Percentiles rank a stretch among this genome's conserved stretches.
Evolutionary conservation across 2,888 invertebrate species (phyloP).

Genomic region (Apocheima hispidaria): DNA sequence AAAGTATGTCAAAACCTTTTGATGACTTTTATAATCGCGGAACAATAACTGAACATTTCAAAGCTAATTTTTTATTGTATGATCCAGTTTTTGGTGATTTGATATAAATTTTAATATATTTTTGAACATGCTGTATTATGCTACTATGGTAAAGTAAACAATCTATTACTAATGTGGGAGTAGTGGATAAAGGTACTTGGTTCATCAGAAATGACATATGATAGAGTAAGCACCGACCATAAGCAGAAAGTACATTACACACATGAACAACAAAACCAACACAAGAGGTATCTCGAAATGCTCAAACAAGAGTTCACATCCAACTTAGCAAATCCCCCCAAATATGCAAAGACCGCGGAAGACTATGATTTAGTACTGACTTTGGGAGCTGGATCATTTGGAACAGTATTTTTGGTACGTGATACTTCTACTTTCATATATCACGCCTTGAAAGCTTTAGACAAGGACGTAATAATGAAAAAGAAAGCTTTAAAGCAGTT

Average conservation of each 20-base stretch:
- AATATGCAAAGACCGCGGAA: constrained; percentile 58
- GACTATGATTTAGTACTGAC: constrained; percentile 91
- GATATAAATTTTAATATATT: no score
- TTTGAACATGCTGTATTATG: background rate
- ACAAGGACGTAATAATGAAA: constrained; percentile 93
- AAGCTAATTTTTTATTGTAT: no score
- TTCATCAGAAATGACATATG: constrained; percentile 50
- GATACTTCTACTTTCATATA: constrained; percentile 87
- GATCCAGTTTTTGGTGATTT: background rate
- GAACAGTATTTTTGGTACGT: constrained; percentile 90
- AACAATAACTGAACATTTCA: no score
- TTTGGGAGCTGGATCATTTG: constrained; percentile 94
- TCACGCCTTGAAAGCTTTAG: constrained; percentile 95
- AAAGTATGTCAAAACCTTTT: no score
- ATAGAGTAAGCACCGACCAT: constrained; percentile 45
- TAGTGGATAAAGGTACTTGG: background rate
- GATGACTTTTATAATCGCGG: no score
- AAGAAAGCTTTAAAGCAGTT: constrained; percentile 94
- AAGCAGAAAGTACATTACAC: constrained; percentile 47
- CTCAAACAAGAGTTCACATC: constrained; percentile 67
- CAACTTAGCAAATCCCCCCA: constrained; percentile 44
- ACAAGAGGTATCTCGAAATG: constrained; percentile 63
- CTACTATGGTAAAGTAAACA: background rate
- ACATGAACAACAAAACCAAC: constrained; percentile 56
- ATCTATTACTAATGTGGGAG: background rate